Conservation (phyloP, 2,113 vertebrate species). For the Grantiella picta region DNA sequence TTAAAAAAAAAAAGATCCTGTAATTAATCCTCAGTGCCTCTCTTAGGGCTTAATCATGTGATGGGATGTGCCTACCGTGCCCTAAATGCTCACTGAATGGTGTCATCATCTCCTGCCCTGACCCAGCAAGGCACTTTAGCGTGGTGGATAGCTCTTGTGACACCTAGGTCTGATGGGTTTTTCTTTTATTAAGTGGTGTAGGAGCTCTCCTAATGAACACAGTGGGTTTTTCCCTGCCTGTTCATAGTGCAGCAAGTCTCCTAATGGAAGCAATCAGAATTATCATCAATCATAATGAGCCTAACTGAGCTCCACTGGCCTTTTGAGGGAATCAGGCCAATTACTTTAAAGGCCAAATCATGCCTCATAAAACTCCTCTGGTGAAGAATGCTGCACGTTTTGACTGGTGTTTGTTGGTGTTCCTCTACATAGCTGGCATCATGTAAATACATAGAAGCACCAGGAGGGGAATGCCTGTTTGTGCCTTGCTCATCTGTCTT, state of each 20-base stretch:
- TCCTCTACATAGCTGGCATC: neutral
- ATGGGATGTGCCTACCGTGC: neutral
- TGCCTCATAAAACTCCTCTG: neutral
- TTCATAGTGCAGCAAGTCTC: neutral
- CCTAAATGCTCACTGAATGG: conserved; percentile 23
- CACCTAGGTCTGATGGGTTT: neutral
- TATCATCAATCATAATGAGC: neutral
- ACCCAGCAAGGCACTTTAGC: neutral
- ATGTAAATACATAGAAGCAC: neutral
- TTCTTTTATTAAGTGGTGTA: neutral
- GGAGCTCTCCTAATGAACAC: neutral
- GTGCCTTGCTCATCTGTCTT: neutral
- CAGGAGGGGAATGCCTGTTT: neutral
- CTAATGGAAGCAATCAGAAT: neutral
- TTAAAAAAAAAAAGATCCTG: neutral
- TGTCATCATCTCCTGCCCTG: neutral
- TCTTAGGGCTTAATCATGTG: neutral
- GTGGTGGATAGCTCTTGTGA: neutral
- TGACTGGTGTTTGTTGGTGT: neutral
- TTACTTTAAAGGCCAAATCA: neutral
- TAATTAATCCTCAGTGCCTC: neutral
- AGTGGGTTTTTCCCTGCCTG: neutral
- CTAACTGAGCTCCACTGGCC: neutral
- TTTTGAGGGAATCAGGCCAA: neutral
- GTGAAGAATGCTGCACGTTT: neutral